Conservation (phyloP, 2,113 vertebrate species). For the Fukomys damarensis region DNA sequence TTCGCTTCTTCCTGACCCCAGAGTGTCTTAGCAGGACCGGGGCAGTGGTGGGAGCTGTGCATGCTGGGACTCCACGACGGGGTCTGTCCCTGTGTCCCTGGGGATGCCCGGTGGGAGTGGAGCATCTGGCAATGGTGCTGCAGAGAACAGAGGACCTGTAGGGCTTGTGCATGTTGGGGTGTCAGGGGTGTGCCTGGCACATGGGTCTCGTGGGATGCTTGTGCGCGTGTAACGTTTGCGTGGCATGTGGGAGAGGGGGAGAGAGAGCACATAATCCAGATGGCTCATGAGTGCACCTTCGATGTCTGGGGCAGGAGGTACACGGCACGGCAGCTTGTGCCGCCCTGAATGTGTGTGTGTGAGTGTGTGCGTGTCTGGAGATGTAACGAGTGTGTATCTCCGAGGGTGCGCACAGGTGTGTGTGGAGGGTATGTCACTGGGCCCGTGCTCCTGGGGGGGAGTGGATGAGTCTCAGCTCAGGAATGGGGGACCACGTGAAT, state of each 20-base stretch:
- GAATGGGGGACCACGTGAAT: not conserved
- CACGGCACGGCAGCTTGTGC: rapidly evolving
- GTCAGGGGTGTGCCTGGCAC: not conserved
- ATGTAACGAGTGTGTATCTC: rapidly evolving
- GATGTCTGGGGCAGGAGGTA: not conserved
- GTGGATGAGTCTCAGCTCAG: not conserved
- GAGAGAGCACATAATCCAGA: not conserved
- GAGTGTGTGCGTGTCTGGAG: not conserved
- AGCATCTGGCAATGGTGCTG: rapidly evolving
- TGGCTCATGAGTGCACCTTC: not conserved
- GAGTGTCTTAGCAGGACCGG: not conserved
- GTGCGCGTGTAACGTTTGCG: not conserved
- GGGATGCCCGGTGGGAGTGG: not conserved
- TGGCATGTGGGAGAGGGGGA: too few relatives aligned
- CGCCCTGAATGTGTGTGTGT: not conserved
- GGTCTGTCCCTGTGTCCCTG: not conserved
- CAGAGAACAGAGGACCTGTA: not conserved
- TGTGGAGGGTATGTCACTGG: not conserved
- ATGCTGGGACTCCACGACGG: rapidly evolving
- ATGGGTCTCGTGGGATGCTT: rapidly evolving
- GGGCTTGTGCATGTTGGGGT: rapidly evolving
- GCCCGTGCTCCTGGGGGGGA: not conserved
- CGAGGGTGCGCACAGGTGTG: not conserved
- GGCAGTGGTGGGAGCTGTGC: rapidly evolving
- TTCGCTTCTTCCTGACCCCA: not conserved